phyloP scores from a whole-genome alignment of 2,888 invertebrate genomes.

The Megaustenia siamemsis region DNA sequence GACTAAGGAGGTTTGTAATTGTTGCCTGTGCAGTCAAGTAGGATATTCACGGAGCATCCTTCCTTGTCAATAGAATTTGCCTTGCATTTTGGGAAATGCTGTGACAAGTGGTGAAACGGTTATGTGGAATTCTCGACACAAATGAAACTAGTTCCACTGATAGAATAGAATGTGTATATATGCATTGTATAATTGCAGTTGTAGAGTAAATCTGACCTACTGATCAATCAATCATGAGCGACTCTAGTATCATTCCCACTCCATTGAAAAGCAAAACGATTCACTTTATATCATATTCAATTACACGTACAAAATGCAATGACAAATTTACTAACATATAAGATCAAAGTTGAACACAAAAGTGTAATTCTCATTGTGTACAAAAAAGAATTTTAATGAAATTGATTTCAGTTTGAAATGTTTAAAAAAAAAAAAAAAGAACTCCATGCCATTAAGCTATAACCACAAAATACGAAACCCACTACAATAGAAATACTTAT shows the following conservation, averaged over 20 bases:
- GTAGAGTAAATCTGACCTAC: no score
- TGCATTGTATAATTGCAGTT: no score
- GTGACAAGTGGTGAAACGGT: no score
- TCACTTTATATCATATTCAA: neutral
- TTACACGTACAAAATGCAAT: neutral
- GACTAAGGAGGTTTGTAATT: no score
- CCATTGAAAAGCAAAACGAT: neutral
- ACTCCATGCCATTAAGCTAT: neutral
- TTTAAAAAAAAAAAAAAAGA: neutral
- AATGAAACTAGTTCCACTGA: no score
- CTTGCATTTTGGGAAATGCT: no score
- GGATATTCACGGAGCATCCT: no score
- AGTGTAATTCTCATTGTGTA: neutral
- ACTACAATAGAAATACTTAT: neutral
- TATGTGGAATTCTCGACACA: no score
- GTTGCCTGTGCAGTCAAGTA: no score
- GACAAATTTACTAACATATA: constrained; percentile 5
- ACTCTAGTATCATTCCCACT: neutral
- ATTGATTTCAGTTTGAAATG: neutral
- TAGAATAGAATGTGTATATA: no score
- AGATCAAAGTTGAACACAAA: neutral
- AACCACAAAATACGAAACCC: neutral
- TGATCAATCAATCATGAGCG: no score
- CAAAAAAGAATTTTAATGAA: constrained; percentile 24
- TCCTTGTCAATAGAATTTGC: no score